These are phyloP conservation scores for Caenorhabditis japonica DNA, from an alignment of 2,888 invertebrate species.

Conservation along the genomic window DNA sequence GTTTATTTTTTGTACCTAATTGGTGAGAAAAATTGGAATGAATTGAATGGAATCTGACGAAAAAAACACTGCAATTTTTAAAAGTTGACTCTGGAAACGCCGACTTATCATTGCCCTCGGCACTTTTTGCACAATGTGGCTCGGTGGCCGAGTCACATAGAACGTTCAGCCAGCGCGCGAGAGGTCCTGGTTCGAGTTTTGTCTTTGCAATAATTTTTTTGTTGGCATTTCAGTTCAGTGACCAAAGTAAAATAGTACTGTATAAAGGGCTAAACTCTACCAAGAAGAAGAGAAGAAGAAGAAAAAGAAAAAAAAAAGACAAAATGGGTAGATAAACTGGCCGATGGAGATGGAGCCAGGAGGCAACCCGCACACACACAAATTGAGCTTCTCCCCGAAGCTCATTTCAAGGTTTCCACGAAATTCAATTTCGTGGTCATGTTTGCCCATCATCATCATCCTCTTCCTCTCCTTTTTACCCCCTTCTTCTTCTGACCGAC, in stretches of 20 bases:
- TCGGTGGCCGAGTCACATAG: too few species aligned
- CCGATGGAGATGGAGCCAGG: conserved; percentile 12
- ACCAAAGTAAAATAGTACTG: too few species aligned
- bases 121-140: too few species aligned
- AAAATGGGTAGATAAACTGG: conserved; percentile 12
- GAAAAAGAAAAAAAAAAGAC: conserved; percentile 2
- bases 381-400: conserved; percentile 39
- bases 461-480: conserved; percentile 6
- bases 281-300: too few species aligned
- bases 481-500: conserved; percentile 10
- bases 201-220: too few species aligned
- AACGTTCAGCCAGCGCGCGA: too few species aligned
- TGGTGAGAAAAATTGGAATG: not conserved
- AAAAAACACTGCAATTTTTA: too few species aligned
- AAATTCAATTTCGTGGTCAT: conserved; percentile 51
- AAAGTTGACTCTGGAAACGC: too few species aligned
- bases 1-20: conserved; percentile 24
- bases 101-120: too few species aligned
- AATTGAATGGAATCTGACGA: not conserved
- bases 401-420: conserved; percentile 56
- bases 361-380: conserved; percentile 38
- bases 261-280: too few species aligned
- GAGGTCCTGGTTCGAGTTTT: too few species aligned
- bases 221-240: too few species aligned
- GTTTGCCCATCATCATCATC: conserved; percentile 40